These are phyloP conservation scores for Microtus pennsylvanicus DNA, from an alignment of 2,113 vertebrate genomes.

Conservation along the genomic window DNA sequence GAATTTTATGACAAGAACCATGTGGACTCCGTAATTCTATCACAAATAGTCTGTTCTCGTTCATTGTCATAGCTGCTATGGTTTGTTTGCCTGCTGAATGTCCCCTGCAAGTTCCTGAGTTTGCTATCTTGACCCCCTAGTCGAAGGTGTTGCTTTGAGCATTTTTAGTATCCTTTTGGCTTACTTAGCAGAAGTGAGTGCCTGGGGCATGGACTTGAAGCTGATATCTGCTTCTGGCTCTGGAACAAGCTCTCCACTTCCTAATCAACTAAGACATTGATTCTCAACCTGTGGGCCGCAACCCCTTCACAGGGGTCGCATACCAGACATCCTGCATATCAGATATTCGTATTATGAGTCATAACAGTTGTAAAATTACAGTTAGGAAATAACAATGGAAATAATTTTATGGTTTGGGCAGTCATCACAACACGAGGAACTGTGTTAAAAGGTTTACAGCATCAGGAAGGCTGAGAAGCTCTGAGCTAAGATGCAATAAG, in stretches of 20 bases:
- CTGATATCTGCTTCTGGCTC: background rate
- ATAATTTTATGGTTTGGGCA: background rate
- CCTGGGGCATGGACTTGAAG: background rate
- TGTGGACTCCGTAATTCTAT: background rate
- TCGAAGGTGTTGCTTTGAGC: background rate
- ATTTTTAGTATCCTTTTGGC: background rate
- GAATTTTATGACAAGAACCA: background rate
- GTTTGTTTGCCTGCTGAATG: background rate
- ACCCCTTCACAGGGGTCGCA: background rate
- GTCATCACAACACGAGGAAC: background rate
- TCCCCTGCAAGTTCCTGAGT: too few relatives aligned
- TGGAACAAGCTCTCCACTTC: too few relatives aligned
- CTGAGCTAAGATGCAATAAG: background rate
- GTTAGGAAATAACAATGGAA: background rate
- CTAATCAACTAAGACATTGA: background rate
- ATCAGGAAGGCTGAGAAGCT: background rate
- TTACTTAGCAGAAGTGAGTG: background rate
- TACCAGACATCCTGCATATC: too few relatives aligned
- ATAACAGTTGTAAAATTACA: background rate
- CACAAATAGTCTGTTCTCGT: background rate
- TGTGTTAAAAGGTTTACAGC: background rate
- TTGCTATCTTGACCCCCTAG: background rate
- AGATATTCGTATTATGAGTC: background rate
- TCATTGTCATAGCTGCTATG: background rate
- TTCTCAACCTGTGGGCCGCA: background rate